Conservation (phyloP, 1,140 invertebrate species). For the Eciton burchellii region DNA sequence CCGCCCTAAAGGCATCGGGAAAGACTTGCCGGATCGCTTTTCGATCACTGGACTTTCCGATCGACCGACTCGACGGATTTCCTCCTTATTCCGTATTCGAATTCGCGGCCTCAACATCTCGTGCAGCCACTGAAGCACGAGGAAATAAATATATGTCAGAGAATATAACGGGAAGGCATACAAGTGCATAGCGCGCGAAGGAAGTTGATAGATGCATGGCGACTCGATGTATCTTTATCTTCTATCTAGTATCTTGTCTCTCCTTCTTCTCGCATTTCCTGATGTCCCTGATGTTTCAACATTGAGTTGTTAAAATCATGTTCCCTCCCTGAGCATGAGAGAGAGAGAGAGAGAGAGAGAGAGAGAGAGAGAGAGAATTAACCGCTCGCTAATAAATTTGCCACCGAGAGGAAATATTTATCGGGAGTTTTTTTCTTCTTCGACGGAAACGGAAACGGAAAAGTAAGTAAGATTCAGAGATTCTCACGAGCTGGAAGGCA, state of each 20-base stretch:
- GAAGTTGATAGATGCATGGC: neutral
- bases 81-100: slow-evolving; percentile 16
- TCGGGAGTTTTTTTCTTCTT: too few species aligned
- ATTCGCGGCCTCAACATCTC: slow-evolving; percentile 22
- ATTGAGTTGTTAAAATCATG: too few species aligned
- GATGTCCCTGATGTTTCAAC: too few species aligned
- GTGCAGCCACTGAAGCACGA: slow-evolving; percentile 34
- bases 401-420: too few species aligned
- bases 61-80: neutral
- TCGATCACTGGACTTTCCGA: neutral
- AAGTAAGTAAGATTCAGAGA: too few species aligned
- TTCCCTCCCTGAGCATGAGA: neutral
- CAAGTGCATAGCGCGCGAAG: neutral
- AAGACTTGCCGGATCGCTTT: slow-evolving; percentile 8
- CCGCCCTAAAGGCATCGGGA: too few species aligned
- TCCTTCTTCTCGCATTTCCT: neutral
- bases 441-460: too few species aligned
- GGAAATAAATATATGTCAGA: slow-evolving; percentile 53
- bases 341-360: too few species aligned
- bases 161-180: slow-evolving; percentile 46
- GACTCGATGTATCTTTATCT: neutral
- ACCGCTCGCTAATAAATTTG: too few species aligned
- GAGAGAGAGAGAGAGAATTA: too few species aligned
- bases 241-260: neutral
- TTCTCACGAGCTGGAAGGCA: too few species aligned